Base-by-base conservation (phyloP, 1,140 invertebrate genomes). In the Leucophenga varia region DNA sequence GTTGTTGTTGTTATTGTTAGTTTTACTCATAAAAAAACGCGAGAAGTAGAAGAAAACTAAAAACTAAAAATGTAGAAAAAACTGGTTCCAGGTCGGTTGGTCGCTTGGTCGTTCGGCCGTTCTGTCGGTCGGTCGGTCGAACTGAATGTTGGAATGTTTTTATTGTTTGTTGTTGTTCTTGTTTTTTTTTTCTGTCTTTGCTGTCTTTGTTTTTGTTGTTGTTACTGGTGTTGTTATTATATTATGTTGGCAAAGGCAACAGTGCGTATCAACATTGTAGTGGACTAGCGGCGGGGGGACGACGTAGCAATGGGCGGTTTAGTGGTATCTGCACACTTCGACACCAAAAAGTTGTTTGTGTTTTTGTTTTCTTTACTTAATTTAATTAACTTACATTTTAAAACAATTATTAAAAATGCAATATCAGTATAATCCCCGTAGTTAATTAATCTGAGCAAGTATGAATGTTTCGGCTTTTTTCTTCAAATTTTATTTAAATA, bases 191-290 rank as follows among this genome's bases (percentile, higher is more conserved):
- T 19, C 13, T 37, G 22, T 43, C 25, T 45, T 57, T 34, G 25
- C 42, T 19, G 52, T 48, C 52, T 58, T 10, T 18, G 9, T 43
- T 19, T 17, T 18, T 45, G 18, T 37, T 46, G 35, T 32, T 39
- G 20, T 18, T 48, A 20, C 21, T 51, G 43, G 20, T 51, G 16
- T 36, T 42, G 36, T 25, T 40, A 48, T n/a, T 47, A 21, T 52
- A 42, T 54, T 43, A 64, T 4, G 61, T n/a, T 57, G 61, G 61
- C 61, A 64, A 57, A 67, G 59, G 63, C 63, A 67, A 37, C 63
- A 61, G 63, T 57, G 63, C 63, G 63, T 67, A 67, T 67, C 63
- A 54, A 41, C 58, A 25, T 47, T 49, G 57, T 39, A 50, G 59
- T 25, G 17, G 47, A 40, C 41, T n/a, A n/a, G n/a, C n/a, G n/a